Conservation (phyloP, 2,888 invertebrate genomes). For the Ectemnius continuus region DNA sequence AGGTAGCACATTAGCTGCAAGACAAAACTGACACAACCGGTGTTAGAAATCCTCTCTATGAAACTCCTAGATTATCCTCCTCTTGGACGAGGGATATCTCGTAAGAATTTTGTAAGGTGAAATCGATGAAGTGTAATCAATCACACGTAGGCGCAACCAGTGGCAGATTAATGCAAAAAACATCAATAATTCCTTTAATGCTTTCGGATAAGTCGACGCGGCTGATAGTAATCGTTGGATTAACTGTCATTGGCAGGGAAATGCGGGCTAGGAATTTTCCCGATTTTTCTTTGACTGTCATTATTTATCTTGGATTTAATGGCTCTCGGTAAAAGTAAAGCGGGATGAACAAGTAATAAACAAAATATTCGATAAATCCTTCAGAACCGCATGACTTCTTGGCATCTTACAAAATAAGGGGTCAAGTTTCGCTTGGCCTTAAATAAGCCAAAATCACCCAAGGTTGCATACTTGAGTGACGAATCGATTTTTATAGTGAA, state of each 20-base stretch:
- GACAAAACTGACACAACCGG: too few species aligned
- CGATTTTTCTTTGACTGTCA: too few species aligned
- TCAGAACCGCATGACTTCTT: neutral
- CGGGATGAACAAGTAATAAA: neutral
- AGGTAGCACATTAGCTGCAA: too few species aligned
- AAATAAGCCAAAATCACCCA: too few species aligned
- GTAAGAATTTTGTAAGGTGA: neutral
- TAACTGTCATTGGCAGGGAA: neutral
- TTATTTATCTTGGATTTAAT: too few species aligned
- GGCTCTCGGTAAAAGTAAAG: neutral
- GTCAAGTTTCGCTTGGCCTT: too few species aligned
- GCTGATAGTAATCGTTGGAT: conserved; percentile 2
- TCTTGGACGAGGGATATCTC: neutral
- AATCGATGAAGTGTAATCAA: neutral
- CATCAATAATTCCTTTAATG: conserved; percentile 7
- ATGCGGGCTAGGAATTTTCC: too few species aligned
- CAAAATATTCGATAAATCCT: conserved; percentile 1
- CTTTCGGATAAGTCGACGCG: conserved; percentile 4
- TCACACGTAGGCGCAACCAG: neutral
- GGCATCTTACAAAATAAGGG: too few species aligned
- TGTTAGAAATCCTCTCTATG: too few species aligned
- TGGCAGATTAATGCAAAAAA: neutral
- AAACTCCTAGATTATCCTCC: too few species aligned
- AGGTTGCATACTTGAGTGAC: too few species aligned
- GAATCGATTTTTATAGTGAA: too few species aligned